Evolutionary conservation across 2,888 invertebrate species (phyloP), one percentile per base, ranked within the genome.

Genomic region (Argyresthia albistria): DNA sequence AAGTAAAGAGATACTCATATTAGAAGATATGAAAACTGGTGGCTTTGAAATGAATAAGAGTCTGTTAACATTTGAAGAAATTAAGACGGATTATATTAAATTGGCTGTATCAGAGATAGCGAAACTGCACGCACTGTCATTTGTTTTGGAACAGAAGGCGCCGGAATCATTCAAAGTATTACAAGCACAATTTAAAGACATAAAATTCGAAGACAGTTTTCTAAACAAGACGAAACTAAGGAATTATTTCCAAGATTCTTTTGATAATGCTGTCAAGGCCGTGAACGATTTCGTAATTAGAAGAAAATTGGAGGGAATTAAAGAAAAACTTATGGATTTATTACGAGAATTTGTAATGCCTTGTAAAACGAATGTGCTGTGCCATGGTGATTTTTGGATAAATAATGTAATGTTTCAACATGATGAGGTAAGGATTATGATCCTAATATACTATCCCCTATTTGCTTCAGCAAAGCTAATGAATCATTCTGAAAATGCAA

Each of bases 371-470:
- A 81, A 70, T 56, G 82, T 81, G 11, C 61, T 86, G 36, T 83
- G 83, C 57, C 86, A 86, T 51, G 83, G 84, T 16, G 84, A 86
- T 57, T 80, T 73, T 56, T 84, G 84, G 83, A 67, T 78, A 4
- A 81, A 79, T 56, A 79, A 80, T 56, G 71, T 79, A 56, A 60
- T 81, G 37, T 76, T 80, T 55, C 72, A 73, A 59, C 56, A 66
- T 49, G 61, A 71, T 6, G 39, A 37, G 8, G 42, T 50, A 11
- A 50, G 25, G 25, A 25, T 25, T 25, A 4, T 25, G 6, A 25
- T n/a, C n/a, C 25, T 25, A 25, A 25, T 6, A 25, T 25, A 25
- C 2, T 25, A 6, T 25, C 25, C 25, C 25, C 25, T 25, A 25
- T 25, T 25, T 6, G 6, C 25, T 25, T 4, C 2, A 25, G 2